Conservation (phyloP, 2,888 invertebrate species). For the Auanema freiburgensis region DNA sequence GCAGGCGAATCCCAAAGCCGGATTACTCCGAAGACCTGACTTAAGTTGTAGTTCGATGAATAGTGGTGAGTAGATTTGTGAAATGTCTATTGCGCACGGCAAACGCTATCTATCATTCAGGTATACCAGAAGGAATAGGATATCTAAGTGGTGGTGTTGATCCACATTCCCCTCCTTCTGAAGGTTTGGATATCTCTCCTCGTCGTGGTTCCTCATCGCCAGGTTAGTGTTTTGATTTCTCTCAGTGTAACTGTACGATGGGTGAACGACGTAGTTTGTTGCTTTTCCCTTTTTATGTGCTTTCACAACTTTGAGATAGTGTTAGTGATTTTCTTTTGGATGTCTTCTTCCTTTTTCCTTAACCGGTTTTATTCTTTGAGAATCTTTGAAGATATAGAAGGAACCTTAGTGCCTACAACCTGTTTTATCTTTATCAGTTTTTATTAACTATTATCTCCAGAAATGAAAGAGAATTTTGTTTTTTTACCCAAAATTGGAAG, state of each 20-base stretch:
- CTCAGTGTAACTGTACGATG: no score
- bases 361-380: conserved; percentile 1
- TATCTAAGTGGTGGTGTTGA: conserved; percentile 11
- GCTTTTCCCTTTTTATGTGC: no score
- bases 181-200: conserved; percentile 7
- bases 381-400: conserved; percentile 1
- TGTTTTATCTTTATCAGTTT: background rate
- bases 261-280: no score
- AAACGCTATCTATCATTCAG: conserved; percentile 2
- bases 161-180: conserved; percentile 5
- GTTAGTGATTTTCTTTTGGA: background rate
- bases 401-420: background rate
- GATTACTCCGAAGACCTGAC: background rate
- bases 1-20: conserved; percentile 20
- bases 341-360: background rate
- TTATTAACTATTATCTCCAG: background rate
- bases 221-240: conserved; percentile 2
- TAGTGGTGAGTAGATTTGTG: conserved; percentile 9
- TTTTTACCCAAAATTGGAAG: background rate
- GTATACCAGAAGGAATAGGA: conserved; percentile 11
- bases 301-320: background rate
- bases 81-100: background rate
- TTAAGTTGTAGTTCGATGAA: conserved; percentile 14
- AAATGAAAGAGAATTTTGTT: conserved; percentile 4
- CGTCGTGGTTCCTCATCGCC: conserved; percentile 17